Evolutionary conservation across 2,888 invertebrate genomes (phyloP).

Genomic region (Trisateles emortualis): DNA sequence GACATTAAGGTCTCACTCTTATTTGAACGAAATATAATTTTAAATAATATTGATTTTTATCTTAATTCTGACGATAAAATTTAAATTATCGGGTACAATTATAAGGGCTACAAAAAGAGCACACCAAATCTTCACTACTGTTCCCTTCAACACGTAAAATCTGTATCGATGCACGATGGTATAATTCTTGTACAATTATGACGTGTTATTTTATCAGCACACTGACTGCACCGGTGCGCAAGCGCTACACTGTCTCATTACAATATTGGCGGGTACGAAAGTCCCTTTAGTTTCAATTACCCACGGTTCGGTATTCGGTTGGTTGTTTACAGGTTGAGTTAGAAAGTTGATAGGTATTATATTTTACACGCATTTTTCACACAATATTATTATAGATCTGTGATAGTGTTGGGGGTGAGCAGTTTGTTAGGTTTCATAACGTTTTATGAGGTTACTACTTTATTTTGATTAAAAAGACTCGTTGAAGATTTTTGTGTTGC

Average conservation of each 20-base stretch:
- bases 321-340: slow-evolving; percentile 52
- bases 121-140: slow-evolving; percentile 43
- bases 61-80: background rate
- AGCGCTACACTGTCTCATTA: slow-evolving; percentile 59
- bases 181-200: slow-evolving; percentile 65
- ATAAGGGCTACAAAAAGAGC: slow-evolving; percentile 9
- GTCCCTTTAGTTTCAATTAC: slow-evolving; percentile 76
- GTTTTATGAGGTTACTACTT: too few species aligned
- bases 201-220: slow-evolving; percentile 63
- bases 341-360: background rate
- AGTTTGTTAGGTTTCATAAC: too few species aligned
- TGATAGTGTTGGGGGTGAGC: too few species aligned
- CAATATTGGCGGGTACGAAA: slow-evolving; percentile 59
- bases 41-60: too few species aligned
- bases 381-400: too few species aligned
- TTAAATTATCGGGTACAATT: background rate
- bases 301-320: slow-evolving; percentile 38
- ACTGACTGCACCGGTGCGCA: slow-evolving; percentile 30
- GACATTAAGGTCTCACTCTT: too few species aligned
- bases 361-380: too few species aligned
- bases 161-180: slow-evolving; percentile 71
- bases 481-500: too few species aligned
- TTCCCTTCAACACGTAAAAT: slow-evolving; percentile 58
- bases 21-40: too few species aligned
- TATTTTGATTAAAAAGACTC: too few species aligned